These are phyloP conservation scores for Alaudala cheleensis DNA, from an alignment of 2,113 vertebrate genomes.

Conservation along the genomic window DNA sequence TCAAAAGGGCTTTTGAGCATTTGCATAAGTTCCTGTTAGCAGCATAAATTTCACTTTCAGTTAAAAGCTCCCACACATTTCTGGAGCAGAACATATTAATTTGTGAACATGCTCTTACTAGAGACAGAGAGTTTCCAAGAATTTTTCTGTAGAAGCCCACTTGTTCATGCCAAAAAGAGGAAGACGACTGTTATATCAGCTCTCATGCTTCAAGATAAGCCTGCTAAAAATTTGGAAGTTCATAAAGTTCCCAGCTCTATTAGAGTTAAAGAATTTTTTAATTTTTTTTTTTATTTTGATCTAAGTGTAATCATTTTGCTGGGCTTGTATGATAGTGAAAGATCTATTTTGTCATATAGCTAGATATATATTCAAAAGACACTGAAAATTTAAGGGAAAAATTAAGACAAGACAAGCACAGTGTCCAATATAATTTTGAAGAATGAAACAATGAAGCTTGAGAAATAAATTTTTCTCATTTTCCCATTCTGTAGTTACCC, in stretches of 20 bases:
- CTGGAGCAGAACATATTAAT: neutral
- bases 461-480: neutral
- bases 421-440: neutral
- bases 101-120: neutral
- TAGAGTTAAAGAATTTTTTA: neutral
- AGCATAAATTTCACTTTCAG: neutral
- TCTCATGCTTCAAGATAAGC: neutral
- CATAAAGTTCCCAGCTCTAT: neutral
- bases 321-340: neutral
- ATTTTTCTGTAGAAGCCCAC: neutral
- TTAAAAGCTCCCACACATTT: neutral
- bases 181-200: neutral
- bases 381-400: neutral
- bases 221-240: neutral
- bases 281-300: neutral
- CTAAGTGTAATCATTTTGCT: neutral
- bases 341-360: neutral
- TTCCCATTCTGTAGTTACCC: neutral
- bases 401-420: neutral
- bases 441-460: neutral
- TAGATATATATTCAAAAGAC: neutral
- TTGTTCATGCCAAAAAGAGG: neutral
- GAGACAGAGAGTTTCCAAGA: neutral
- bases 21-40: neutral
- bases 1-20: neutral